These are phyloP conservation scores for Zhengitettix transpicula DNA, from an alignment of 2,888 invertebrate genomes.

Conservation along the genomic window DNA sequence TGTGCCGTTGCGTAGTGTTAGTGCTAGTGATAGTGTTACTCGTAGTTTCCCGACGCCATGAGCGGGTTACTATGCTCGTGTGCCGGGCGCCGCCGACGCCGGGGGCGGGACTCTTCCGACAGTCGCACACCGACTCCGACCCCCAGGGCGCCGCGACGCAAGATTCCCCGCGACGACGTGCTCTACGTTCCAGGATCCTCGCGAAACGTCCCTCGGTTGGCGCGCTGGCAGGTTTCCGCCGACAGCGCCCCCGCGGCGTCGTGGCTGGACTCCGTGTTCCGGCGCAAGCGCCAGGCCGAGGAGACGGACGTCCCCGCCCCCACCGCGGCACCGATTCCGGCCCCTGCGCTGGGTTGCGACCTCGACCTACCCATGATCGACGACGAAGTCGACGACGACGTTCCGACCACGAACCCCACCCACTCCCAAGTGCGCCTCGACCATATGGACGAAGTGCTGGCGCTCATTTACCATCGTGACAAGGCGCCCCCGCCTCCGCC, in stretches of 20 bases:
- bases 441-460: not conserved
- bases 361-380: not conserved
- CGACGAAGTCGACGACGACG: not conserved
- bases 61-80: not conserved
- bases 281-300: too few species aligned
- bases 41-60: not conserved
- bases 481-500: not conserved
- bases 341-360: not conserved
- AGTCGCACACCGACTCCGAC: not conserved
- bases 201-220: too few species aligned
- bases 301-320: not conserved
- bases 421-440: not conserved
- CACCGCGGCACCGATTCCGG: not conserved
- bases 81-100: not conserved
- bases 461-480: not conserved
- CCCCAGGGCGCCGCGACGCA: not conserved
- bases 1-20: not conserved
- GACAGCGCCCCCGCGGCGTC: too few species aligned
- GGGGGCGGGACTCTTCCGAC: not conserved
- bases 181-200: not conserved
- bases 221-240: too few species aligned
- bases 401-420: too few species aligned
- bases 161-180: not conserved
- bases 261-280: too few species aligned
- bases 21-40: too few species aligned